These are phyloP conservation scores for Orientallactaga sibirica DNA, from an alignment of 2,797 vertebrate genomes.

Conservation along the genomic window DNA sequence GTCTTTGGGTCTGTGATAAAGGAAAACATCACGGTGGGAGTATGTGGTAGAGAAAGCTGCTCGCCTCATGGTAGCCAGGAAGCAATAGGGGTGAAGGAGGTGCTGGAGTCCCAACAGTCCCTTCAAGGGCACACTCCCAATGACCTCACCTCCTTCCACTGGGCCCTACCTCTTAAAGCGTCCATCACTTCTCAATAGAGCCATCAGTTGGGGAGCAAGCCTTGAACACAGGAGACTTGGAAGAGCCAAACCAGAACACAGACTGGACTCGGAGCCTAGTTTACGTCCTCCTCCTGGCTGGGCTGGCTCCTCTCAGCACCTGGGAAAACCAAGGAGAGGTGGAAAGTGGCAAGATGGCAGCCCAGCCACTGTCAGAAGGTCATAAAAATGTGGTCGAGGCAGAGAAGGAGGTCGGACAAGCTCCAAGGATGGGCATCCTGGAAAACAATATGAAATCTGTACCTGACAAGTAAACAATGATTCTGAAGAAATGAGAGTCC, in stretches of 20 bases:
- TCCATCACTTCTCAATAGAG: too few relatives aligned
- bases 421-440: accelerated
- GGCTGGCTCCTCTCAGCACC: not conserved
- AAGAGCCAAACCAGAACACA: not conserved
- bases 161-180: too few relatives aligned
- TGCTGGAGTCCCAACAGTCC: too few relatives aligned
- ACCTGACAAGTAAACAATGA: not conserved
- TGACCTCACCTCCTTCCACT: not conserved
- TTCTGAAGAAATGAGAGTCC: not conserved
- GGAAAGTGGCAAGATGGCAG: not conserved
- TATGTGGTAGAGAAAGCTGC: not conserved
- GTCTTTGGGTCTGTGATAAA: not conserved
- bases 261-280: not conserved
- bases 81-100: not conserved
- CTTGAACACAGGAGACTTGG: not conserved
- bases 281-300: not conserved
- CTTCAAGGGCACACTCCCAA: not conserved
- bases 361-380: not conserved
- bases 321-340: not conserved
- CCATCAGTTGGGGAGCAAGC: not conserved
- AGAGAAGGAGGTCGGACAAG: not conserved
- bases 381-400: not conserved
- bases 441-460: not conserved
- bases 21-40: not conserved
- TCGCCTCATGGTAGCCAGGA: not conserved